Percentiles rank a stretch among this genome's conserved stretches.
Conservation (phyloP, 1,140 invertebrate species). For the Brachionus paranguensis region DNA sequence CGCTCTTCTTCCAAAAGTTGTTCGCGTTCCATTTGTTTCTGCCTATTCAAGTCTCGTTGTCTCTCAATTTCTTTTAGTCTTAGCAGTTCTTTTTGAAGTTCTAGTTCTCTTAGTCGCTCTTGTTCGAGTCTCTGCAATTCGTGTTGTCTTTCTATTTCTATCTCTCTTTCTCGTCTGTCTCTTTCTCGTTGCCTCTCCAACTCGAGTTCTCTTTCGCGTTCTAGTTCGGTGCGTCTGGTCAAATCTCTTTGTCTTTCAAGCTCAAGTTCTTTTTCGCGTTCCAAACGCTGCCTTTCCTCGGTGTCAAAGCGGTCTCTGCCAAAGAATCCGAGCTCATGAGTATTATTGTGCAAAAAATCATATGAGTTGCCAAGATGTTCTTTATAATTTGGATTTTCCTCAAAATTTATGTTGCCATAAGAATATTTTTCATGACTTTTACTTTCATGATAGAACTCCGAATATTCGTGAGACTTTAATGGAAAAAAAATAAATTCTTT, state of each 20-base stretch:
- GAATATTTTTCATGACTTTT: background rate
- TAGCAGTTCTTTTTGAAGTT: background rate
- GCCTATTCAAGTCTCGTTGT: background rate
- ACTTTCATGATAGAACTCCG: background rate
- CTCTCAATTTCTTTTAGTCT: background rate
- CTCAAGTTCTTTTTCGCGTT: background rate
- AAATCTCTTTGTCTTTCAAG: background rate
- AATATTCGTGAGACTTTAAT: conserved; percentile 14
- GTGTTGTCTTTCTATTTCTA: background rate
- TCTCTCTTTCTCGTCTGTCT: background rate
- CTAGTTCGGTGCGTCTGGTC: background rate
- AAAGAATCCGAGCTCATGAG: background rate
- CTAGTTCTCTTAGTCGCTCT: background rate
- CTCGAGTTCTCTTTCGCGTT: background rate
- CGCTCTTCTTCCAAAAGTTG: background rate
- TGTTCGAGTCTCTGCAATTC: background rate
- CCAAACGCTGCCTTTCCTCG: background rate
- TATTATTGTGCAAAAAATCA: background rate
- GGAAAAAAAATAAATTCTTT: too few species aligned
- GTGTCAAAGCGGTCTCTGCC: background rate
- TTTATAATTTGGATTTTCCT: background rate
- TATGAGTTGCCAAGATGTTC: background rate
- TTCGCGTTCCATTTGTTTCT: background rate
- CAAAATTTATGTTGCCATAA: background rate
- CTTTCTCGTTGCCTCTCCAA: background rate